Percentiles rank a stretch among this genome's conserved stretches.
These are phyloP conservation scores for Onthophagus taurus DNA, from an alignment of 1,140 invertebrate species.

Conservation along the genomic window DNA sequence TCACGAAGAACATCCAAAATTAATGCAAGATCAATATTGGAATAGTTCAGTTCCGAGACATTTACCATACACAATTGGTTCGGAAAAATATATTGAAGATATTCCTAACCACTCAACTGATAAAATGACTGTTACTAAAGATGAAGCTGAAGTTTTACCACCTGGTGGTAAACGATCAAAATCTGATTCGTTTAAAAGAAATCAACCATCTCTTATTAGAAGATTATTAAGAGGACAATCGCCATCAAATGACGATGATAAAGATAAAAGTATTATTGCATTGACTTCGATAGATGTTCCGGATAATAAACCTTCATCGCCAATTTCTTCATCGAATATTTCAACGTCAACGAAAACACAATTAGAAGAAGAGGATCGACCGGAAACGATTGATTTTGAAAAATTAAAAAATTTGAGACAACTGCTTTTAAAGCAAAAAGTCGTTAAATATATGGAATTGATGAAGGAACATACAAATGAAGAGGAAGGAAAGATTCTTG, in stretches of 20 bases:
- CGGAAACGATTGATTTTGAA: constrained; percentile 16
- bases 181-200: no score
- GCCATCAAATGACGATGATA: no score
- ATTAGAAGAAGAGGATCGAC: background rate
- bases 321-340: no score
- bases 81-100: constrained; percentile 65
- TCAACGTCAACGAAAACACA: no score
- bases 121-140: constrained; percentile 58
- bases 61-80: constrained; percentile 68
- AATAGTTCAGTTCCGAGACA: constrained; percentile 75
- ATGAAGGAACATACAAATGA: constrained; percentile 13
- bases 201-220: no score
- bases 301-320: no score
- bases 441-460: constrained; percentile 15
- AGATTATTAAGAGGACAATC: no score
- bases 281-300: no score
- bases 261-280: no score
- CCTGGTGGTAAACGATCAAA: no score
- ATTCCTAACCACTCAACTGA: constrained; percentile 72
- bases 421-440: constrained; percentile 5
- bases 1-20: constrained; percentile 79
- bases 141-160: constrained; percentile 44
- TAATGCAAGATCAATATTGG: constrained; percentile 81
- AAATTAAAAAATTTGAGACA: constrained; percentile 15
- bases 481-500: constrained; percentile 7